phyloP scores from a whole-genome alignment of 2,888 invertebrate genomes.

The Spisula solida region DNA sequence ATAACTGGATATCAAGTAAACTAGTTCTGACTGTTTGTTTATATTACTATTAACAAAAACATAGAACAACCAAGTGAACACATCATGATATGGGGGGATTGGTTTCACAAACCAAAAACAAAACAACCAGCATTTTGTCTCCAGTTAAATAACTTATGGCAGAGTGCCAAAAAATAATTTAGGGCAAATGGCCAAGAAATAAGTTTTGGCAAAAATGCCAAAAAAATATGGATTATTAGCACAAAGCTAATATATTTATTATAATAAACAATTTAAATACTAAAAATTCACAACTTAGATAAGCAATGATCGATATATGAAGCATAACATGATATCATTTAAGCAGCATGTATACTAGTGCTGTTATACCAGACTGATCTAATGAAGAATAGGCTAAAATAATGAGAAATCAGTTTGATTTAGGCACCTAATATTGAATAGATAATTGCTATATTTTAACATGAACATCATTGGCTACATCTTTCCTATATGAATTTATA shows the following conservation, averaged over 20 bases:
- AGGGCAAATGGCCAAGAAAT: neutral
- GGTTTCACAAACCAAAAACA: constrained; percentile 46
- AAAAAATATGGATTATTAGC: neutral
- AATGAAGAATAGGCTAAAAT: neutral
- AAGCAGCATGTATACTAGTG: neutral
- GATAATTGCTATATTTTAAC: too few species aligned
- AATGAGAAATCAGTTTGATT: neutral
- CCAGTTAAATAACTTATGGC: neutral
- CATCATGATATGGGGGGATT: constrained; percentile 48
- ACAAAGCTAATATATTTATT: neutral
- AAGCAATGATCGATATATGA: neutral
- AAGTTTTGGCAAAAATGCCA: neutral
- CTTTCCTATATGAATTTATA: too few species aligned
- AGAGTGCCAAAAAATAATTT: constrained; percentile 5
- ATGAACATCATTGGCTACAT: too few species aligned
- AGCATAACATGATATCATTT: neutral
- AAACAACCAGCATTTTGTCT: constrained; percentile 52
- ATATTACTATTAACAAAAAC: neutral
- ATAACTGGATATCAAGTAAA: too few species aligned
- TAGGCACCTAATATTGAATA: neutral
- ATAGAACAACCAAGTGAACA: constrained; percentile 55
- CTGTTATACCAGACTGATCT: neutral
- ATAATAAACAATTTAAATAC: neutral
- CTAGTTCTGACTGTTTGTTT: too few species aligned
- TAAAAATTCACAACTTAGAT: constrained; percentile 9